A percentile compares a stretch with the other conserved stretches of the same genome.
Conservation (phyloP, 2,797 vertebrate genomes). For the Esox masquinongy region DNA sequence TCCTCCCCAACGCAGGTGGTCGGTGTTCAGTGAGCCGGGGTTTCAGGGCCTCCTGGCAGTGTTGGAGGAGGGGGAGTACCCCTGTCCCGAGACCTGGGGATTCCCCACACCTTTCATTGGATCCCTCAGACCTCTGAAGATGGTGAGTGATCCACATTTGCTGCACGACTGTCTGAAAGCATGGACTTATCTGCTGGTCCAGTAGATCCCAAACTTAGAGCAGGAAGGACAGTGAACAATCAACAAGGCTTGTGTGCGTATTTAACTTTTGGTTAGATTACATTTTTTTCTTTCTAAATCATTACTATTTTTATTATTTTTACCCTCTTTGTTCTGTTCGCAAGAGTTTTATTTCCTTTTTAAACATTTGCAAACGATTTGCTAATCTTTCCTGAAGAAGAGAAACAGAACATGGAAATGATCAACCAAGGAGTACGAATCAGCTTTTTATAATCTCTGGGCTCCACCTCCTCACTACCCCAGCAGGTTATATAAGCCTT, state of each 20-base stretch:
- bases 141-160: slow-evolving; percentile 73
- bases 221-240: neutral
- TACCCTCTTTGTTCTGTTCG: neutral
- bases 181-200: neutral
- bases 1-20: slow-evolving; percentile 77
- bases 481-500: too few relatives aligned
- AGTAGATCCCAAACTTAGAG: neutral
- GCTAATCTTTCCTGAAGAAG: neutral
- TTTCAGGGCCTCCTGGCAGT: slow-evolving; percentile 86
- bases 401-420: neutral
- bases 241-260: too few relatives aligned
- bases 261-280: too few relatives aligned
- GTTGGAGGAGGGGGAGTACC: slow-evolving; percentile 87
- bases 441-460: too few relatives aligned
- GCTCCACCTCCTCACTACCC: too few relatives aligned
- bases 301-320: neutral
- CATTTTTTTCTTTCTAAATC: neutral
- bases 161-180: too few relatives aligned
- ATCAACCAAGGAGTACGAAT: neutral
- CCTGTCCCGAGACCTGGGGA: slow-evolving; percentile 85
- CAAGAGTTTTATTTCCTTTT: neutral
- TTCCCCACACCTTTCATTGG: slow-evolving; percentile 84
- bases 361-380: neutral
- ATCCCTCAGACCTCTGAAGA: slow-evolving; percentile 88
- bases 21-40: slow-evolving; percentile 89